Conservation (phyloP, 2,797 vertebrate species). For the Heteromormyrus szaboi region DNA sequence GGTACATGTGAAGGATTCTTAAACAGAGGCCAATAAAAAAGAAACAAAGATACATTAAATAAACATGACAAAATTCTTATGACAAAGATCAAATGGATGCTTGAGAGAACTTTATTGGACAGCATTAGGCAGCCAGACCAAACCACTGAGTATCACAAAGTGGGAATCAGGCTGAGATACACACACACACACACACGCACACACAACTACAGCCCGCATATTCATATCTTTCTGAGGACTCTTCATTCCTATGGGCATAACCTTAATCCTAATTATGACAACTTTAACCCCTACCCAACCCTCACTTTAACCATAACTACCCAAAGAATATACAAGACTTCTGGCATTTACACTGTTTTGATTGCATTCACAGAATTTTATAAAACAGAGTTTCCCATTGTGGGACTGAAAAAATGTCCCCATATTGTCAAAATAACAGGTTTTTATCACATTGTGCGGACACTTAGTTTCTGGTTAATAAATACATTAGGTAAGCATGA, state of each 20-base stretch:
- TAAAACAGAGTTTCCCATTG: background rate
- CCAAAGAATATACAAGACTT: background rate
- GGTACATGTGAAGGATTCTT: background rate
- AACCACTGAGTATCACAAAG: background rate
- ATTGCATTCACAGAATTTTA: background rate
- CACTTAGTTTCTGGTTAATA: background rate
- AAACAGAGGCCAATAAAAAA: background rate
- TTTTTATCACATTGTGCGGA: background rate
- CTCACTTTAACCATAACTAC: background rate
- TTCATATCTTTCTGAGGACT: background rate
- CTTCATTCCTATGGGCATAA: background rate
- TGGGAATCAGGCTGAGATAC: background rate
- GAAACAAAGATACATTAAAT: constrained; percentile 37
- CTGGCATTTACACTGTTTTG: background rate
- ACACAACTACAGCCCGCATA: background rate
- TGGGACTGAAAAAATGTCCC: background rate
- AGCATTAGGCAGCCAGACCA: background rate
- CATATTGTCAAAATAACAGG: background rate
- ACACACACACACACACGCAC: constrained; percentile 7
- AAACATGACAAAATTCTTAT: constrained; percentile 32
- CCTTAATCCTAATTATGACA: background rate
- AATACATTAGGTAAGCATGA: background rate
- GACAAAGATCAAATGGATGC: constrained; percentile 29
- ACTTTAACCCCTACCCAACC: background rate
- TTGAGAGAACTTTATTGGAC: constrained; percentile 17